Evolutionary conservation across 37 sponge, comb jelly and placozoan species (phyloP).

Genomic region (Haliclona indistincta): DNA sequence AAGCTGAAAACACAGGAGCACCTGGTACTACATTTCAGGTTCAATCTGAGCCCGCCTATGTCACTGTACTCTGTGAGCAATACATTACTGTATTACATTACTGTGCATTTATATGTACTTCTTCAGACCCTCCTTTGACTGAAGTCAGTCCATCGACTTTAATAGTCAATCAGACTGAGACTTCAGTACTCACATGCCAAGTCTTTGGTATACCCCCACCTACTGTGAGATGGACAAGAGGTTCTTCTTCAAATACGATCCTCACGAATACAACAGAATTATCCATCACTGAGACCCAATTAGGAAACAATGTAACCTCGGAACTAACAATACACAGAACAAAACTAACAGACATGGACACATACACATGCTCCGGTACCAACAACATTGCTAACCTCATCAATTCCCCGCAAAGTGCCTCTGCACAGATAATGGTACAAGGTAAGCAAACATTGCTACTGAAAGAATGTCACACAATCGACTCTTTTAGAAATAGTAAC

Average conservation of each 20-base stretch:
- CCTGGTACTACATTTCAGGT: constrained; percentile 2
- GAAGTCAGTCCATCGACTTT: not conserved
- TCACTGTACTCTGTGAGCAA: not conserved
- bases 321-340: not conserved
- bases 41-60: not conserved
- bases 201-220: constrained; percentile 2
- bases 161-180: constrained; percentile 2
- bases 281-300: too few species aligned
- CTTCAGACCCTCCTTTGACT: not conserved
- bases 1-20: not conserved
- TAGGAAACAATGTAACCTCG: not conserved
- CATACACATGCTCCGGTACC: not conserved
- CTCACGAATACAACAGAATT: too few species aligned
- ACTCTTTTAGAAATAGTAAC: not conserved
- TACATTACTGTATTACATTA: not conserved
- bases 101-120: not conserved
- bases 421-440: not conserved
- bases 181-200: not conserved
- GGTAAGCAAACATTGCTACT: not conserved
- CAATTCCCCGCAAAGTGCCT: not conserved
- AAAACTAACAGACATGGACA: not conserved
- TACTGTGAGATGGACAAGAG: not conserved
- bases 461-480: not conserved
- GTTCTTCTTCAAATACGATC: too few species aligned
- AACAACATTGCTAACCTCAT: constrained; percentile 2